Conservation (phyloP, 2,113 vertebrate genomes). For the Xenopus borealis region DNA sequence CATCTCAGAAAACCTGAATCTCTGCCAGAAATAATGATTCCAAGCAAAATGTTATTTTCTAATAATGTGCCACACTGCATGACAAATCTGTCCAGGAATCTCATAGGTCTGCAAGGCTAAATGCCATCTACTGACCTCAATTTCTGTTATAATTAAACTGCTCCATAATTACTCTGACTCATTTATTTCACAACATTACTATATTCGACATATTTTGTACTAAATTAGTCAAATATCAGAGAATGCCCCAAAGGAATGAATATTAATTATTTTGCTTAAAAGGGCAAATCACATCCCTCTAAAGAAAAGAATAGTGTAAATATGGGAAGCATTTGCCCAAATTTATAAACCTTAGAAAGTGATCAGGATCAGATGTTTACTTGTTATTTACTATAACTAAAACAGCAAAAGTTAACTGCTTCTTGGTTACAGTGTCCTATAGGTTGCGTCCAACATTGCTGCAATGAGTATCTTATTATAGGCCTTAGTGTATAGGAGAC, state of each 20-base stretch:
- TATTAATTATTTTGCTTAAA: slow-evolving; percentile 28
- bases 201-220: slow-evolving; percentile 23
- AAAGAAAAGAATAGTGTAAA: too few species aligned
- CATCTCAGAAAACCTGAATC: background rate
- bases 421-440: too few species aligned
- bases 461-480: too few species aligned
- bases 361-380: too few species aligned
- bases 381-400: too few species aligned
- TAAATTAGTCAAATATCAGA: slow-evolving; percentile 39
- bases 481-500: too few species aligned
- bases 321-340: too few species aligned
- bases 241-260: slow-evolving; percentile 29
- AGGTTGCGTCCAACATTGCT: too few species aligned
- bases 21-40: background rate
- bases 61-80: slow-evolving; percentile 33
- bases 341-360: too few species aligned
- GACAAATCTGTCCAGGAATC: slow-evolving; percentile 39
- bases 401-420: too few species aligned
- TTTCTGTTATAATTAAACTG: slow-evolving; percentile 39
- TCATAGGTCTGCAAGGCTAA: slow-evolving; percentile 32
- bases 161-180: slow-evolving; percentile 37
- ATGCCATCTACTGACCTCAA: slow-evolving; percentile 45
- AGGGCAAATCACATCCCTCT: background rate
- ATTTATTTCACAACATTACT: slow-evolving; percentile 33
- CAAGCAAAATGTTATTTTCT: slow-evolving; percentile 34